Conservation (phyloP, 2,888 invertebrate genomes). For the Odontomyia ornata region DNA sequence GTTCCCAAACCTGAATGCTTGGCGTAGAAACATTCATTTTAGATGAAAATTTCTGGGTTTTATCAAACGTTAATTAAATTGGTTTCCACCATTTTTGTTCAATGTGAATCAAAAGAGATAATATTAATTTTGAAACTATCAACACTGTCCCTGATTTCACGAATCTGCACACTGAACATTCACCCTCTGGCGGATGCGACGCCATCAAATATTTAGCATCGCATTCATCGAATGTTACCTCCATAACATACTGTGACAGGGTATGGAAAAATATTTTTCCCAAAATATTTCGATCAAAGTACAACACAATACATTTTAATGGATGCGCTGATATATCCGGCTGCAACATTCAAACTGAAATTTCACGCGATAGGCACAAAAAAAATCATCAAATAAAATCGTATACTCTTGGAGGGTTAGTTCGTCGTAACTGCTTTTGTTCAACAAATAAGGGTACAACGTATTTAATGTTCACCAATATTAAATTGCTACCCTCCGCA, state of each 20-base stretch:
- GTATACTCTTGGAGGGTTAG: conserved; percentile 22
- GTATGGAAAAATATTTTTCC: conserved; percentile 51
- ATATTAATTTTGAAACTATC: background rate
- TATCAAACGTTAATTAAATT: too few species aligned
- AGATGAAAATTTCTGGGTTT: too few species aligned
- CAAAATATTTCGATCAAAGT: conserved; percentile 50
- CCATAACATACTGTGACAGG: conserved; percentile 49
- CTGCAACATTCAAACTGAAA: conserved; percentile 30
- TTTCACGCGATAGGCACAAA: conserved; percentile 37
- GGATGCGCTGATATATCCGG: conserved; percentile 49
- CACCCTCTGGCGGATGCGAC: conserved; percentile 12
- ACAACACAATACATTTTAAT: conserved; percentile 47
- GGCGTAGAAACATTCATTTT: too few species aligned
- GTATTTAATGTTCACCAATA: conserved; percentile 45
- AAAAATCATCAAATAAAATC: background rate
- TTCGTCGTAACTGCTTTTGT: conserved; percentile 48
- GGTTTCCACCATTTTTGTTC: background rate
- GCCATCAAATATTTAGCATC: conserved; percentile 40
- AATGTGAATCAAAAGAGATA: too few species aligned
- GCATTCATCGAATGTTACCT: conserved; percentile 23
- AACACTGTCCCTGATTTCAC: background rate
- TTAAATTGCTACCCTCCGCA: conserved; percentile 43
- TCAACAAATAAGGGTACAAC: conserved; percentile 40
- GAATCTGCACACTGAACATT: too few species aligned
- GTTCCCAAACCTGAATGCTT: too few species aligned